Evolutionary conservation across 1,140 invertebrate species (phyloP), one percentile per base, ranked within the genome.

Genomic region (Sipha flava): DNA sequence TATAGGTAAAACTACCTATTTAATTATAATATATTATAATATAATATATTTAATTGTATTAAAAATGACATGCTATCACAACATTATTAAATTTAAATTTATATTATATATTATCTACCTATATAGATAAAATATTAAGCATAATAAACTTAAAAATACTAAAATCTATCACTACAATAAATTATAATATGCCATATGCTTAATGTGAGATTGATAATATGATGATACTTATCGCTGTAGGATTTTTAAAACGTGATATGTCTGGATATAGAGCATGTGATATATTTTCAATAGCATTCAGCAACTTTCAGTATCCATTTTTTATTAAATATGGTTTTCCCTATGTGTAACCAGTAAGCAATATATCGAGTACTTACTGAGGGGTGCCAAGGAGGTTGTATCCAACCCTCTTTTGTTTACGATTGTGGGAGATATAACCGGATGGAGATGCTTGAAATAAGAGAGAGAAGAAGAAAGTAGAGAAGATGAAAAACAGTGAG

Each of bases 371-470:
- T 47, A 47, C 66, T n/a, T n/a, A n/a, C 66, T 47, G 66, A 70
- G 66, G 66, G 66, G 40, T 7, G 66, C 40, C 66, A 29, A 70
- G 26, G 66, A 70, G 66, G 62, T 47, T 29, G 66, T 47, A 29
- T 43, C n/a, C 66, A n/a, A 70, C 66, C 66, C 66, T 70, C 66
- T 29, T 70, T 70, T 70, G 66, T 70, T 70, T 70, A 70, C 66
- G 43, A 70, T 70, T 66, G 64, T 40, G 64, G 64, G 64, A 66
- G 64, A 66, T n/a, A 66, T 66, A 66, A 66, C 64, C 64, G 66
- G 43, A 70, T 47, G 66, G 23, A 70, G 43, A 70, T 10, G 43
- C 66, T 70, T 70, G 66, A 70, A 70, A 31, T 70, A 29, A 45
- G 40, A 45, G 34, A 1, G 12, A 59, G 12, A 26, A 14, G 37